Base-by-base conservation (phyloP, 2,113 vertebrate genomes). In the Otolemur garnettii region DNA sequence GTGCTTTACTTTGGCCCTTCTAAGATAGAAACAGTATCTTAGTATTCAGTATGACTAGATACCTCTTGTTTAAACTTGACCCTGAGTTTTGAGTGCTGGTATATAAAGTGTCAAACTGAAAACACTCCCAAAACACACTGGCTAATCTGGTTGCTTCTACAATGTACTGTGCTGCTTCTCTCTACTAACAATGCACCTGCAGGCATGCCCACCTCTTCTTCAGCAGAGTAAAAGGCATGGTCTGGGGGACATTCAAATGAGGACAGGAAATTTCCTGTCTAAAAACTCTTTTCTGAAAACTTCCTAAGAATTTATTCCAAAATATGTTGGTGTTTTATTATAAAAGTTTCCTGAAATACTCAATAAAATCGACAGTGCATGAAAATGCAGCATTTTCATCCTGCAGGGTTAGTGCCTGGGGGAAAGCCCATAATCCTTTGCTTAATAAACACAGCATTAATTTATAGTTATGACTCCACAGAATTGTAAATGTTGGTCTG, bases 31-130 rank as follows among this genome's bases (percentile, higher is more conserved):
- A 64, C 75, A 50, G 24, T 26, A 79, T 30, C 42, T 59, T 90
- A 74, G 19, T 85, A 66, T 13, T 71, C 64, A 94, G 42, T 66
- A 55, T 66, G 26, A 87, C 66, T 80, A 94, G 91, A 93, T 53
- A 57, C 18, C 7, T 91, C 78, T 91, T 96, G 66, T 93, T 81
- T 91, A 93, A 88, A 71, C 68, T 8, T 87, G 86, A 95, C 93
- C 95, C 96, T 97, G 97, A 97, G 94, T 94, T 96, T 91, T 91
- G 62, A 88, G 79, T 92, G 66, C 66, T 96, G 55, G 59, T 74
- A 91, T 90, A 90, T 60, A 69, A 95, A 85, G 71, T 89, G 21
- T 68, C 85, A 91, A 93, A 82, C n/a, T 62, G 19, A 95, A 80
- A 91, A 62, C 60, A 95, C 42, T 75, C 18, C 15, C 38, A 80